Conservation (phyloP, 1,140 invertebrate species). For the Bombus waltoni region DNA sequence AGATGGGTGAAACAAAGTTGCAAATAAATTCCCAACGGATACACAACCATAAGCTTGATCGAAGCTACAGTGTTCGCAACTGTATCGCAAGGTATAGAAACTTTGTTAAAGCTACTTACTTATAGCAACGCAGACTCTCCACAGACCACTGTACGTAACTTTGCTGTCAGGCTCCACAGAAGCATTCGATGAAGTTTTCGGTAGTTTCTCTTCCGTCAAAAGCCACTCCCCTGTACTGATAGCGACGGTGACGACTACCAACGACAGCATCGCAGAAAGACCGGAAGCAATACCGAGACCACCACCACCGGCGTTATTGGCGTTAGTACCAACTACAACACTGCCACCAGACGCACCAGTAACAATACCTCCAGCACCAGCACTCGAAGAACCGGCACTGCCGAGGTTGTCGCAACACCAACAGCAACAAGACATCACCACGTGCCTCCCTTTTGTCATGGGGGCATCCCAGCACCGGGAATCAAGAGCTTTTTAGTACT, state of each 20-base stretch:
- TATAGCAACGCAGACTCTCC: slow-evolving; percentile 78
- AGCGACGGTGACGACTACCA: slow-evolving; percentile 83
- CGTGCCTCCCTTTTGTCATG: slow-evolving; percentile 67
- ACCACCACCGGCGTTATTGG: slow-evolving; percentile 40
- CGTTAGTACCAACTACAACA: slow-evolving; percentile 41
- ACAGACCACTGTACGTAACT: slow-evolving; percentile 79
- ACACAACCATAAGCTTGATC: background rate
- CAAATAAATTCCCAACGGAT: background rate
- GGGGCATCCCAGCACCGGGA: slow-evolving; percentile 70
- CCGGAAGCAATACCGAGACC: slow-evolving; percentile 74
- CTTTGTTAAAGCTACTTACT: slow-evolving; percentile 68
- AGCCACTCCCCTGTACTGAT: slow-evolving; percentile 85
- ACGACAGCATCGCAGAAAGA: slow-evolving; percentile 83
- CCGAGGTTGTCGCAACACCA: slow-evolving; percentile 67
- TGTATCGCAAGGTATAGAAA: background rate
- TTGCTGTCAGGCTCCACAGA: slow-evolving; percentile 77
- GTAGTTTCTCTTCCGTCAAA: slow-evolving; percentile 84
- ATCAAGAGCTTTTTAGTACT: slow-evolving; percentile 11
- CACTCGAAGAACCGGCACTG: slow-evolving; percentile 63
- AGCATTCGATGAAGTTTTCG: slow-evolving; percentile 77
- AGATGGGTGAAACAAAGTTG: background rate
- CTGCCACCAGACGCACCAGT: slow-evolving; percentile 47
- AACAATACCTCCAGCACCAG: slow-evolving; percentile 64
- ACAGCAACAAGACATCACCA: slow-evolving; percentile 77
- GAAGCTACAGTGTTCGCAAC: background rate